Base-by-base conservation (phyloP, 2,888 invertebrate species). In the Scaptomyza tumidula region DNA sequence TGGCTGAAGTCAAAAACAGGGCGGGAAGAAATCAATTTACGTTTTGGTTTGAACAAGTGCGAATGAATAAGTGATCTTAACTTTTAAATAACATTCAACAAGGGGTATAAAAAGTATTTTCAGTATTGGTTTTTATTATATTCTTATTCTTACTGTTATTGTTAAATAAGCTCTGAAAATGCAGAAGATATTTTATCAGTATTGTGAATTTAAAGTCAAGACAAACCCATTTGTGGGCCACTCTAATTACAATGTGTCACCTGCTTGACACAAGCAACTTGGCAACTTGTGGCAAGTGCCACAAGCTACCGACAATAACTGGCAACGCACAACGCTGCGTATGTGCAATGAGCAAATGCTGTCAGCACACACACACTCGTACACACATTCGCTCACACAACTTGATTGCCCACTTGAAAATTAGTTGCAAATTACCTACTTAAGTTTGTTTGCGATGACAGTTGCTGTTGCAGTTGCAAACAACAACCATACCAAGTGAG, bases 401-500 rank as follows among this genome's bases (percentile, higher is more conserved):
- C 58, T 75, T 78, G 67, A 68, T 68, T 78, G 71, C 48, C 67
- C 84, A 83, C 84, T 88, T 76, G 80, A 80, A 76, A 88, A 85
- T 85, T 85, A 85, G 88, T 85, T 85, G 84, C 84, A 85, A 88
- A 88, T 85, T 85, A 88, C 86, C 84, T 88, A 80, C 84, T 88
- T 85, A 85, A 88, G 84, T 83, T 70, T 83, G 84, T 86, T 84
- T 86, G 84, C 70, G 60, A 35, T 71, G 71, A 67, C 67, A 72
- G 67, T 57, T 49, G 56, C 37, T 57, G 57, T 45, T 46, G 54
- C 53, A 49, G 57, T 49, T 45, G 13, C 27, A 59, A 59, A 39
- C 19, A 57, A 45, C 37, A 43, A 53, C 56, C 54, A 54, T 46
- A 53, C 41, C n/a, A n/a, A 44, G 24, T 35, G 14, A 14, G 52